phyloP scores from a whole-genome alignment of 2,888 invertebrate genomes.

The Eupithecia abbreviata region DNA sequence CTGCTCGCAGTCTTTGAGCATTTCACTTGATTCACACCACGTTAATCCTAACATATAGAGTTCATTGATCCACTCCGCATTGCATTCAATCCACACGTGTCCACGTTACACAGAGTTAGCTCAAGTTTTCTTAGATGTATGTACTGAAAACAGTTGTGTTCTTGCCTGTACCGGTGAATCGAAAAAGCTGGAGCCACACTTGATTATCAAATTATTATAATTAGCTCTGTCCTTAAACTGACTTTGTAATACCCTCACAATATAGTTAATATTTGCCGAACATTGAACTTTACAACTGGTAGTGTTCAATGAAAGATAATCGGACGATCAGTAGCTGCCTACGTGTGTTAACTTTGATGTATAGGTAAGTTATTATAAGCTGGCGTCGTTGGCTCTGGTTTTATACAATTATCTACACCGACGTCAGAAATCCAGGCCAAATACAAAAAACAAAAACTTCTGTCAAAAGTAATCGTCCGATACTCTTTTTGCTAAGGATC shows the following conservation, averaged over 20 bases:
- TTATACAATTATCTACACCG: too few relatives aligned
- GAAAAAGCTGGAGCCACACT: background rate
- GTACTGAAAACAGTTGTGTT: background rate
- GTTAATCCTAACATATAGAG: slow-evolving; percentile 24
- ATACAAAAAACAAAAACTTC: background rate
- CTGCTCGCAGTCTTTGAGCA: slow-evolving; percentile 31
- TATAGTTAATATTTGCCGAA: background rate
- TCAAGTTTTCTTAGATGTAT: background rate
- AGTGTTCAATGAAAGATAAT: background rate
- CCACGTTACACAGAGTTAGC: background rate
- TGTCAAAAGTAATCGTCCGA: background rate
- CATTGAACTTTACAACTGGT: background rate
- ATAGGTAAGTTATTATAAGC: too few relatives aligned
- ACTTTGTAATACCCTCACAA: background rate
- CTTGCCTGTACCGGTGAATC: background rate
- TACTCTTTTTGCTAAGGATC: background rate
- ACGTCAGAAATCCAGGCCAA: too few relatives aligned
- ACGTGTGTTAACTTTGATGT: background rate
- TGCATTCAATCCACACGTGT: slow-evolving; percentile 22
- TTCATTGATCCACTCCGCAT: slow-evolving; percentile 29
- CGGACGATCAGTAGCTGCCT: background rate
- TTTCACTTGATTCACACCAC: slow-evolving; percentile 21
- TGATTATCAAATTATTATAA: background rate
- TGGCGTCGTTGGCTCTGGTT: too few relatives aligned
- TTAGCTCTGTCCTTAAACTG: background rate